These are phyloP conservation scores for Colletes latitarsis DNA, from an alignment of 1,140 invertebrate species.

Conservation along the genomic window DNA sequence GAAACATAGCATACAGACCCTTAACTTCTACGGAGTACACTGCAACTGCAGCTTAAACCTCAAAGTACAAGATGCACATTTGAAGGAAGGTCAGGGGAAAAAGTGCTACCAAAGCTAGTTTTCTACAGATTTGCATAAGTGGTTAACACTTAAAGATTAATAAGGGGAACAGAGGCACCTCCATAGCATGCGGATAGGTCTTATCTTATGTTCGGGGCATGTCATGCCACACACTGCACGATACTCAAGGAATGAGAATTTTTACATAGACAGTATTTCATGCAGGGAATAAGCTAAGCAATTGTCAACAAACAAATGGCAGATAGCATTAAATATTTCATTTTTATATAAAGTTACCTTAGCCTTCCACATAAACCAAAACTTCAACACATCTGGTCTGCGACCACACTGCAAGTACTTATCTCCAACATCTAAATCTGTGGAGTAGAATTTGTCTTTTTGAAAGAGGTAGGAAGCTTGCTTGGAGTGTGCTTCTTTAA, in stretches of 20 bases:
- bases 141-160: constrained; percentile 72
- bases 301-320: not conserved
- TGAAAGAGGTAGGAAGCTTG: constrained; percentile 94
- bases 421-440: constrained; percentile 94
- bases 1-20: constrained; percentile 69
- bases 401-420: constrained; percentile 96
- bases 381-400: constrained; percentile 95
- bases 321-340: not conserved
- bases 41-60: constrained; percentile 62
- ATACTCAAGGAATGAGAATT: constrained; percentile 72
- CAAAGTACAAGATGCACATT: constrained; percentile 69
- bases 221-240: not conserved
- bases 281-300: not conserved
- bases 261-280: constrained; percentile 8
- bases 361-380: constrained; percentile 96
- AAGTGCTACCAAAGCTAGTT: constrained; percentile 77
- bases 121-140: constrained; percentile 74
- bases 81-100: constrained; percentile 72
- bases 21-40: constrained; percentile 65
- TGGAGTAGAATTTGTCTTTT: constrained; percentile 95
- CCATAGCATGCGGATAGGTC: constrained; percentile 6
- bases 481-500: constrained; percentile 89
- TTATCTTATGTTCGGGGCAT: constrained; percentile 55
- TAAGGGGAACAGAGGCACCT: constrained; percentile 61
- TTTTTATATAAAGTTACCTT: constrained; percentile 34